phyloP scores from a whole-genome alignment of 2,797 vertebrate species.

The Spheniscus humboldti region DNA sequence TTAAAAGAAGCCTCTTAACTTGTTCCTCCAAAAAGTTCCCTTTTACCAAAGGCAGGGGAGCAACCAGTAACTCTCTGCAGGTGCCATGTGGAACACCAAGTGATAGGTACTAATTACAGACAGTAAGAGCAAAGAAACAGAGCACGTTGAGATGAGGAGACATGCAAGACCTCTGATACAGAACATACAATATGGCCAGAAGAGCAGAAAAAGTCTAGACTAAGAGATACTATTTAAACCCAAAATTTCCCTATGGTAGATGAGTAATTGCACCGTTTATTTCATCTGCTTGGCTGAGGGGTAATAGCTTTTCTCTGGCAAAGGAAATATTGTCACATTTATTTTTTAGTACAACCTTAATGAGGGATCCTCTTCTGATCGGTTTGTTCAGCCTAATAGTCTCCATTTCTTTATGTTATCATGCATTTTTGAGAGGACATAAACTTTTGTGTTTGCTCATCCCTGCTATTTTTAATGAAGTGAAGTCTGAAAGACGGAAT shows the following conservation, averaged over 20 bases:
- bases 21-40: background rate
- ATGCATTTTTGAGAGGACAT: background rate
- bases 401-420: background rate
- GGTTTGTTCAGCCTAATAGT: accelerated
- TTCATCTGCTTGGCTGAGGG: background rate
- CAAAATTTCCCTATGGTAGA: background rate
- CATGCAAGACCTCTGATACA: background rate
- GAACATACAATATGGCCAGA: background rate
- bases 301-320: background rate
- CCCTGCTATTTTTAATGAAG: background rate
- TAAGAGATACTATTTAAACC: background rate
- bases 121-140: background rate
- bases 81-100: background rate
- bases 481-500: background rate
- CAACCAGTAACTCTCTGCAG: background rate
- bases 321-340: background rate
- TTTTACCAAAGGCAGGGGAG: background rate
- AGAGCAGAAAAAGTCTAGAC: background rate
- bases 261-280: background rate
- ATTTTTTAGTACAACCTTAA: background rate
- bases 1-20: background rate
- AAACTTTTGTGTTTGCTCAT: background rate
- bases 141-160: accelerated
- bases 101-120: background rate
- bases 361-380: background rate